Evolutionary conservation across 2,888 invertebrate species (phyloP), one percentile per base, ranked within the genome.

Genomic region (Megamerina dolium): DNA sequence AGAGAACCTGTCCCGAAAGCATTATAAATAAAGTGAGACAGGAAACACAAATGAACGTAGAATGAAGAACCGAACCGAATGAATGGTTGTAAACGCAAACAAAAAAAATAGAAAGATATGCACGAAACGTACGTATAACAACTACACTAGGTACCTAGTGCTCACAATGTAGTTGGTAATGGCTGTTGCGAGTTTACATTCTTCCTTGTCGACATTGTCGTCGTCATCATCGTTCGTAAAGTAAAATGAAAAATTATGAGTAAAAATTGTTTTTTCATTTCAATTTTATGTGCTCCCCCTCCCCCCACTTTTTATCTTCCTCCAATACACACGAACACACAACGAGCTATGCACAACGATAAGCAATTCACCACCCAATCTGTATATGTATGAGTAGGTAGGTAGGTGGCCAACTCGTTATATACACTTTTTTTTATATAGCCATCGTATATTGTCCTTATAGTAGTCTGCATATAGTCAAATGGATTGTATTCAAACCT

Each of bases 11-110:
- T 51, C 49, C 52, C 52, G 49, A 43, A 47, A 46, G 53, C 50
- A 56, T 54, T 61, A 55, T 61, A 58, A 61, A 62, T 57, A 56
- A 60, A 62, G 58, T 53, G 63, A 58, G 61, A 61, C 63, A 60
- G 63, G 52, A 61, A 63, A 58, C 56, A 52, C n/a, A 17, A 13
- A 17, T 16, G 12, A 8, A 26, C 26, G 26, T 9, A 9, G 26
- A 12, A n/a, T 26, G 9, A 8, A 12, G 26, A 12, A 12, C 26
- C 12, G 9, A 8, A 26, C 26, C 8, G 8, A 26, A 12, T 26
- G 12, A 26, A 12, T 8, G 10, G 4, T 16, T 17, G 14, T 5
- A 17, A n/a, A 32, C 14, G 16, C n/a, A 14, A 32, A 32, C 27
- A 27, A 27, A 10, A 5, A 27, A 10, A 23, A 29, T 16, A 12